phyloP scores from a whole-genome alignment of 2,888 invertebrate genomes.

The Euzetes globulus region DNA sequence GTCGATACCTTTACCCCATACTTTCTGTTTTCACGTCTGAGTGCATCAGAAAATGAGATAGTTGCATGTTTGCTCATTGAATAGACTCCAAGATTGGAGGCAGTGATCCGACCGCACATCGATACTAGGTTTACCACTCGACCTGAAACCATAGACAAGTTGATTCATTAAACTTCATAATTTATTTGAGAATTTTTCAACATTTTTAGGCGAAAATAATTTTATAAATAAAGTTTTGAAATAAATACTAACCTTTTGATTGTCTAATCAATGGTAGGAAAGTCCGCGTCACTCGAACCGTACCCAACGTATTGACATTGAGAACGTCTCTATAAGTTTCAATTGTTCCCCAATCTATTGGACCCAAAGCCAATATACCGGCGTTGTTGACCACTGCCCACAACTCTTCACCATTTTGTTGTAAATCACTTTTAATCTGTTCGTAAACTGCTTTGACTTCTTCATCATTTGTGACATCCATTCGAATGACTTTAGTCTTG shows the following conservation, averaged over 20 bases:
- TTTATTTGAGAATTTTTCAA: too few species aligned
- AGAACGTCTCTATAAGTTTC: conserved; percentile 46
- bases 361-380: conserved; percentile 49
- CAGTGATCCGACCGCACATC: conserved; percentile 40
- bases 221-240: background rate
- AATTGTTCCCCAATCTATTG: conserved; percentile 50
- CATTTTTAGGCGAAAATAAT: too few species aligned
- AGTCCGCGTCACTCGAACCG: conserved; percentile 45
- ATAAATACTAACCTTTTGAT: conserved; percentile 27
- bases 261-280: conserved; percentile 45
- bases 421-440: conserved; percentile 26
- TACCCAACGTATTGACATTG: conserved; percentile 45
- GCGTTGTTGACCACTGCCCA: conserved; percentile 54
- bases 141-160: too few species aligned
- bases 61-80: conserved; percentile 46
- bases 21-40: conserved; percentile 45
- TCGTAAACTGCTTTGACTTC: conserved; percentile 42
- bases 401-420: conserved; percentile 44
- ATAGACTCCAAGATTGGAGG: conserved; percentile 40
- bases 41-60: conserved; percentile 45
- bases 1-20: conserved; percentile 44
- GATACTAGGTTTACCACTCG: conserved; percentile 45
- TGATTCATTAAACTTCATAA: too few species aligned
- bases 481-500: conserved; percentile 44
- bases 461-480: conserved; percentile 46